These are phyloP conservation scores for Ciconia boyciana DNA, from an alignment of 2,113 vertebrate genomes.

Conservation along the genomic window DNA sequence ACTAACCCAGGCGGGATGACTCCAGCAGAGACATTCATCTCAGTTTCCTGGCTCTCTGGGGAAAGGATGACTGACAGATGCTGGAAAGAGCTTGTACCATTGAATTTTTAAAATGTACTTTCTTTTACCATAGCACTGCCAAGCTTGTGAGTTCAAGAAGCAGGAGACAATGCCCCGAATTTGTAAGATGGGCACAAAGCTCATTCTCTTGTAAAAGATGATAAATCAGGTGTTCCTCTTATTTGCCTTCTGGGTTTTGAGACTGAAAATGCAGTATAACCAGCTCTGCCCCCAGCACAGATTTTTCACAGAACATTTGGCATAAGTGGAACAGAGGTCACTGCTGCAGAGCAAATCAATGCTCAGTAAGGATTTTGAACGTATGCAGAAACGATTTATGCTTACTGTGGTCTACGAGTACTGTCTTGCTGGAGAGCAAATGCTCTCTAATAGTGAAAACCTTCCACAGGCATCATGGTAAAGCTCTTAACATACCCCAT, in stretches of 20 bases:
- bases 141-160: neutral
- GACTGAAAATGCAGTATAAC: neutral
- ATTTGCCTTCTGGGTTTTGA: neutral
- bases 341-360: neutral
- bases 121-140: neutral
- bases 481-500: neutral
- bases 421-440: neutral
- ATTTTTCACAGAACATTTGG: neutral
- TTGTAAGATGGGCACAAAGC: neutral
- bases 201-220: neutral
- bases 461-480: neutral
- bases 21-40: neutral
- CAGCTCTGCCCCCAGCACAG: neutral
- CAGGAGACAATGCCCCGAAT: neutral
- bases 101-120: neutral
- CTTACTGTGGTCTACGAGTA: neutral
- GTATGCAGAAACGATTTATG: neutral
- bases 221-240: neutral
- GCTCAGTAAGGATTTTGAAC: neutral
- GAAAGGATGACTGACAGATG: neutral
- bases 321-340: neutral
- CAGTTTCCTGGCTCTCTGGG: neutral
- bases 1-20: neutral
- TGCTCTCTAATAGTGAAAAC: neutral
- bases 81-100: neutral